Evolutionary conservation across 2,797 vertebrate genomes (phyloP).

Genomic region (Orientallactaga sibirica): DNA sequence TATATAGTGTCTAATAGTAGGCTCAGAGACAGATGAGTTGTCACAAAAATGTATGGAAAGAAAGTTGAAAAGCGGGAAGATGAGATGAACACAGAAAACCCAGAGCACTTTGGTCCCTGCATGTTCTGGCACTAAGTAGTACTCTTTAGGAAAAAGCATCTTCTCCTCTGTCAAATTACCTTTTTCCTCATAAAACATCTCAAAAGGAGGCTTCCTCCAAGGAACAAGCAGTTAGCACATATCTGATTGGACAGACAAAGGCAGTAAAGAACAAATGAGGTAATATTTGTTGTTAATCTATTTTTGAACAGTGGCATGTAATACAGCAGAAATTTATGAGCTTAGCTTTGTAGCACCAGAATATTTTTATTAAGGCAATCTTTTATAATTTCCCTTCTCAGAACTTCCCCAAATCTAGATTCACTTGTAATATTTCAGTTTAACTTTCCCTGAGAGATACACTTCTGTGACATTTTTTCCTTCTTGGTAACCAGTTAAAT

Average conservation of each 20-base stretch:
- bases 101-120: conserved; percentile 15
- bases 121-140: neutral
- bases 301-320: conserved; percentile 65
- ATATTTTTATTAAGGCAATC: conserved; percentile 81
- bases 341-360: conserved; percentile 70
- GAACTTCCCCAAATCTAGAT: conserved; percentile 75
- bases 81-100: conserved; percentile 35
- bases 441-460: conserved; percentile 80
- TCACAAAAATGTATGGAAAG: conserved; percentile 34
- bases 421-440: conserved; percentile 75
- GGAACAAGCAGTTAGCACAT: conserved; percentile 41
- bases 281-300: conserved; percentile 69
- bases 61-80: neutral
- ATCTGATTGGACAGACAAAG: conserved; percentile 43
- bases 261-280: conserved; percentile 65
- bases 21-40: neutral
- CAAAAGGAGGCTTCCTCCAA: conserved; percentile 50
- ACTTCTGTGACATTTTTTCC: conserved; percentile 80
- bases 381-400: conserved; percentile 64
- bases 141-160: conserved; percentile 44
- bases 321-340: conserved; percentile 73
- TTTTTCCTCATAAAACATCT: conserved; percentile 60
- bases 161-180: conserved; percentile 49
- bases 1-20: neutral
- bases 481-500: conserved; percentile 85